Base-by-base conservation (phyloP, 2,113 vertebrate genomes). In the Spermophilus dauricus region DNA sequence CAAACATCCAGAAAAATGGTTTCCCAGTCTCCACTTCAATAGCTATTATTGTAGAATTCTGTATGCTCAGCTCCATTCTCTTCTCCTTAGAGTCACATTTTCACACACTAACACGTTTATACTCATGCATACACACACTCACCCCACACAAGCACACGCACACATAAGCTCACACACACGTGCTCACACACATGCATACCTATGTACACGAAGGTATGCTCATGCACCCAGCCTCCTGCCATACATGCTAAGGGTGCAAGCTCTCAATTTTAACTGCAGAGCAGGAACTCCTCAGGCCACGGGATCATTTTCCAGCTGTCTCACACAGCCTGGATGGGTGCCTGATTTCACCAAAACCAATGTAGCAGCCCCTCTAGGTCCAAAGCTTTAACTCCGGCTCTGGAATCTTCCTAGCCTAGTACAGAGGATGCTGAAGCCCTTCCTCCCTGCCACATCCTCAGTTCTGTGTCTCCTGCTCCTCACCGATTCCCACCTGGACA, bases 391-490 rank as follows among this genome's bases (percentile, higher is more conserved):
- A 3, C 48, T 75, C 80, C 0, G 4, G 45, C 65, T 18, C 0
- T 14, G 13, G 8, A 61, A 34, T 17, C 39, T 51, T 26, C 7
- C 0, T 1, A 34, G 48, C 51, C 22, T 22, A 4, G 4, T 3
- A 58, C 8, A 4, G 42, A 89, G 63, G 63, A 18, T 0, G 1
- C 11, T 14, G 0, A 8, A 37, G 37, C 2, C 53, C 53, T 37
- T 2, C 48, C 39, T 51, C 9, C 0, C 12, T 65, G 48, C 34
- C 13, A 13, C 4, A 8, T 11, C 67, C 63, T 77, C 77, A 10
- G 5, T 17, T 24, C 2, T 3, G 28, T 0, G 34, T 37, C 32
- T 10, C 56, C 1, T 0, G 0, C 20, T 4, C 13, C 37, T 58
- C 24, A 16, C 1, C 5, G 17, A 7, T 6, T 20, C 18, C 30